Base-by-base conservation (phyloP, 1,140 invertebrate species). In the Dreissena rostriformis region DNA sequence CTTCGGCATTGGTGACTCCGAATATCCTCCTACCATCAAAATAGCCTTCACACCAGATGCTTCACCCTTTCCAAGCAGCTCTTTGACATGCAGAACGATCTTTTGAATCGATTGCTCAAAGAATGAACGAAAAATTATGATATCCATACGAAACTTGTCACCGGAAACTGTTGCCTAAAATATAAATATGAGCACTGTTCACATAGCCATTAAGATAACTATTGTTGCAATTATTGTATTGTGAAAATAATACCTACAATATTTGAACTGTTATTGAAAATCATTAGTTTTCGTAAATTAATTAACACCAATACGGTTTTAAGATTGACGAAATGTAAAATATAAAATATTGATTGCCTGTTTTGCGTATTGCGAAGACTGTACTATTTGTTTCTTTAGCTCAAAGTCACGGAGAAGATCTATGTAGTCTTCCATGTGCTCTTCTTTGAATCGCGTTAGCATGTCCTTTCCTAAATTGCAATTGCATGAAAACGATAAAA, bases 101-200 rank as follows among this genome's bases (percentile, higher is more conserved):
- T 29, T 68, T 5, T 26, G 6, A 28, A 68, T 28, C 24, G 66
- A 26, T 15, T 24, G 2, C 26, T n/a, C n/a, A 12, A 68, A 68
- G 24, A 68, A 68, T 24, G 5, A 15, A 2, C 29, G 15, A 22
- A 26, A 24, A 1, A 68, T 12, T 6, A 7, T 68, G 15, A 29
- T 29, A n/a, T 68, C 66, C 29, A 68, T 68, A 17, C 66, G 66
- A 6, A 68, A 29, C 24, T 68, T 68, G 24, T 68, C 66, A 17
- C 66, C 66, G 4, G 24, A 1, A 2, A 68, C 1, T 68, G 24
- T 68, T 2, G 24, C 66, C 66, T 68, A 29, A 39, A 39, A 39
- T 28, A 68, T 28, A 68, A 17, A 68, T n/a, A 68, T n/a, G n/a
- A n/a, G n/a, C n/a, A n/a, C n/a, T n/a, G n/a, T 68, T 6, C 2